Percentiles rank a stretch among this genome's conserved stretches.
Evolutionary conservation across 2,888 invertebrate genomes (phyloP).

Genomic region (Heliconius cydno): DNA sequence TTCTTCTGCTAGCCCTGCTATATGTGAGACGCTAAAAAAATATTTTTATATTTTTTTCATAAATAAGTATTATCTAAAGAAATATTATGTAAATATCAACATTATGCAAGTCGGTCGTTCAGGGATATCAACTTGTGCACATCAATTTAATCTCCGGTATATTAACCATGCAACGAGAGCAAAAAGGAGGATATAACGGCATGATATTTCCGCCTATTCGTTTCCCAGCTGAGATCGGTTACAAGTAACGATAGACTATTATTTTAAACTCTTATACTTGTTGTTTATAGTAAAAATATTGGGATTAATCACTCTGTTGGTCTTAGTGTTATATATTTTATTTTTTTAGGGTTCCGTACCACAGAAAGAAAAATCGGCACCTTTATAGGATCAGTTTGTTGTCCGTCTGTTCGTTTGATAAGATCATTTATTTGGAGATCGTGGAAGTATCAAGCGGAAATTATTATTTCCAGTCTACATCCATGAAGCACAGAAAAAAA

Average conservation of each 20-base stretch:
- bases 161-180: not conserved
- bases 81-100: not conserved
- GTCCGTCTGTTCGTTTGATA: too few species aligned
- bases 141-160: not conserved
- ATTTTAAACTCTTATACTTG: not conserved
- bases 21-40: too few species aligned
- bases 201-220: slow-evolving; percentile 1
- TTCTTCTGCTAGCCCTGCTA: too few species aligned
- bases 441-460: too few species aligned
- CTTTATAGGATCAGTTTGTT: too few species aligned
- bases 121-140: not conserved
- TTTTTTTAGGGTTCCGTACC: not conserved
- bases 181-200: slow-evolving; percentile 6
- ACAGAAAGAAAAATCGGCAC: too few species aligned
- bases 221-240: slow-evolving; percentile 4
- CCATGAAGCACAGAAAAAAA: too few species aligned
- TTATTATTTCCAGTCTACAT: too few species aligned
- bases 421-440: too few species aligned
- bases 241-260: not conserved
- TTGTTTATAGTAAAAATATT: not conserved
- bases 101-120: not conserved
- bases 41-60: too few species aligned
- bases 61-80: not conserved
- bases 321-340: not conserved
- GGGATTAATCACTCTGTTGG: not conserved